A percentile compares a stretch with the other conserved stretches of the same genome.
Evolutionary conservation across 2,888 invertebrate species (phyloP).

Genomic region (Cheilosia soror): DNA sequence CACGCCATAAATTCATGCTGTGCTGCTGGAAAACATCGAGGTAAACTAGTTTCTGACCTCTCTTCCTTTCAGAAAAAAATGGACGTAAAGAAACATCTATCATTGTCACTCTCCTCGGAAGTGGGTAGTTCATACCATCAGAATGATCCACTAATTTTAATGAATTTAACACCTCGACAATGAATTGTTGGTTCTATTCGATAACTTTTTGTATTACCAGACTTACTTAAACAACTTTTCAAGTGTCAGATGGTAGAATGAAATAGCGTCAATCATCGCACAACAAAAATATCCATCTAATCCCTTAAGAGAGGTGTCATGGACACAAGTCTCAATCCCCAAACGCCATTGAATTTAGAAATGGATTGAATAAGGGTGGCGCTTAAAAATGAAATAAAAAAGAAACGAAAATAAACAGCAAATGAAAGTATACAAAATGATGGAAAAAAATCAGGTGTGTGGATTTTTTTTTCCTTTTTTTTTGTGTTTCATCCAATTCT

Average conservation of each 20-base stretch:
- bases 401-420: background rate
- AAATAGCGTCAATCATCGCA: constrained; percentile 60
- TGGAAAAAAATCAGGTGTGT: constrained; percentile 61
- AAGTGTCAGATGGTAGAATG: constrained; percentile 27
- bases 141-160: constrained; percentile 43
- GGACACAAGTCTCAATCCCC: constrained; percentile 44
- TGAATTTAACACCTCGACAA: constrained; percentile 48
- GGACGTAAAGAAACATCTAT: constrained; percentile 13
- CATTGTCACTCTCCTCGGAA: background rate
- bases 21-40: constrained; percentile 5
- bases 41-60: constrained; percentile 33
- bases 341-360: constrained; percentile 30
- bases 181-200: background rate
- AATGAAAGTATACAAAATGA: constrained; percentile 33
- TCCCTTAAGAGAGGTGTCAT: constrained; percentile 65
- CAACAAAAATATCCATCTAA: constrained; percentile 51
- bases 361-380: constrained; percentile 49
- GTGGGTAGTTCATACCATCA: background rate
- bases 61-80: background rate
- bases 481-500: constrained; percentile 42
- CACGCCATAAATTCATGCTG: constrained; percentile 42
- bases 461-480: constrained; percentile 16
- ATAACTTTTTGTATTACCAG: constrained; percentile 22
- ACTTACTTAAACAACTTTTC: constrained; percentile 36
- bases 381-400: constrained; percentile 2